phyloP scores from a whole-genome alignment of 2,888 invertebrate species.

The Osmoderma eremita region DNA sequence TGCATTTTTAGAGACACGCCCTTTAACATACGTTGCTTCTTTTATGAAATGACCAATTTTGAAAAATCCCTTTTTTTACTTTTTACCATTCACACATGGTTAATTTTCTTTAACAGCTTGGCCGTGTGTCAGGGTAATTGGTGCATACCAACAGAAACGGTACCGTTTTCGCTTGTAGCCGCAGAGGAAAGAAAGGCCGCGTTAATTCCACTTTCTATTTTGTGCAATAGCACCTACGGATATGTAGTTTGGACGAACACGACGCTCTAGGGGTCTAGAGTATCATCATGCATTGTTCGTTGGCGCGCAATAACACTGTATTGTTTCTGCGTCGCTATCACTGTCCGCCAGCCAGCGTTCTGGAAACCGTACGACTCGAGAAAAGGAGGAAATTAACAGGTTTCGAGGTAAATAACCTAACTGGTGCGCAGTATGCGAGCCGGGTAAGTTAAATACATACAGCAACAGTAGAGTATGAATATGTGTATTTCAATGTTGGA shows the following conservation, averaged over 20 bases:
- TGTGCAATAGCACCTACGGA: not conserved
- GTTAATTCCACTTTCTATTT: conserved; percentile 20
- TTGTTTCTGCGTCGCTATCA: not conserved
- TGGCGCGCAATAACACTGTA: not conserved
- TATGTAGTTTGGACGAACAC: not conserved
- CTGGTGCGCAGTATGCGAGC: not conserved
- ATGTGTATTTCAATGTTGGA: not conserved
- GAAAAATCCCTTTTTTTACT: no score
- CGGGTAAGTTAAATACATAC: not conserved
- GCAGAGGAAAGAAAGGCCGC: conserved; percentile 3
- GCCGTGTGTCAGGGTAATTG: not conserved
- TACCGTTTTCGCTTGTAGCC: not conserved
- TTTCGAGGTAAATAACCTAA: conserved; percentile 28
- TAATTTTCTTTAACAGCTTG: not conserved
- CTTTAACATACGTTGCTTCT: no score
- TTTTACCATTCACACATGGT: not conserved
- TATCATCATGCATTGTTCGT: conserved; percentile 11
- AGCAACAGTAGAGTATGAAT: no score
- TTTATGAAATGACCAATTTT: no score
- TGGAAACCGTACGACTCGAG: conserved; percentile 14
- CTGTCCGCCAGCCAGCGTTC: not conserved
- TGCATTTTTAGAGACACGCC: no score
- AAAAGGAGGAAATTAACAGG: conserved; percentile 21
- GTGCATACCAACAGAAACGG: conserved; percentile 18
- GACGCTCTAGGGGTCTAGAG: conserved; percentile 5